phyloP scores from a whole-genome alignment of 2,113 vertebrate species.

The Triplophysa dalaica region DNA sequence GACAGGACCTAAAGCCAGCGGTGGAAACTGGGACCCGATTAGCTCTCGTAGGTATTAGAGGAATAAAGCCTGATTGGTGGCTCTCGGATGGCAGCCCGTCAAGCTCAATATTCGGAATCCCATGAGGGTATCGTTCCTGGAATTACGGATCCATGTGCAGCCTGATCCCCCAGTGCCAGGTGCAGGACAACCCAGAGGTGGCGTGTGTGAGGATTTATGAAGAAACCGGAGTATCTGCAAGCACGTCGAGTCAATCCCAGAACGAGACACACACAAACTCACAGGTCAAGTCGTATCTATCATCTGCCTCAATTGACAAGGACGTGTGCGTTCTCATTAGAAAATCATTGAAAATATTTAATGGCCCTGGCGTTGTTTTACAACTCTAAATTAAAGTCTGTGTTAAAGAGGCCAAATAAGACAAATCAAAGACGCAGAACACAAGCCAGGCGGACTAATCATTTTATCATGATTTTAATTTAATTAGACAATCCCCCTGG shows the following conservation, averaged over 20 bases:
- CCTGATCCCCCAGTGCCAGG: constrained; percentile 52
- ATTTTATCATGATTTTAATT: too few relatives aligned
- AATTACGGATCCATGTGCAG: constrained; percentile 40
- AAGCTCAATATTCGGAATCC: constrained; percentile 19
- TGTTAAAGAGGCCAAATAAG: constrained; percentile 3
- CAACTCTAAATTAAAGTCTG: constrained; percentile 11
- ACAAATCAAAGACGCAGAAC: constrained; percentile 4
- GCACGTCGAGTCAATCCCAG: constrained; percentile 37
- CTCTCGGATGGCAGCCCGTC: constrained; percentile 28
- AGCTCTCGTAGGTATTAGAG: constrained; percentile 49
- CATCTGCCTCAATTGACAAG: neutral
- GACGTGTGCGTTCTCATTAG: neutral
- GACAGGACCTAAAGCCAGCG: neutral
- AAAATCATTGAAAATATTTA: constrained; percentile 6
- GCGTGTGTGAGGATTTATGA: constrained; percentile 53
- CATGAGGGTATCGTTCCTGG: constrained; percentile 20
- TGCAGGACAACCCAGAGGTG: constrained; percentile 41
- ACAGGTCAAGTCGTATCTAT: constrained; percentile 6
- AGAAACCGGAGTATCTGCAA: constrained; percentile 50
- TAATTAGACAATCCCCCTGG: too few relatives aligned
- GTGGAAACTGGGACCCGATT: neutral
- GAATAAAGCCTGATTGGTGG: constrained; percentile 53
- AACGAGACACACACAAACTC: constrained; percentile 15
- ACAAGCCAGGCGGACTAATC: constrained; percentile 20
- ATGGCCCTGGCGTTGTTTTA: neutral